Percentiles rank a stretch among this genome's conserved stretches.
These are phyloP conservation scores for Corythaixoides concolor DNA, from an alignment of 2,113 vertebrate species.

Conservation along the genomic window DNA sequence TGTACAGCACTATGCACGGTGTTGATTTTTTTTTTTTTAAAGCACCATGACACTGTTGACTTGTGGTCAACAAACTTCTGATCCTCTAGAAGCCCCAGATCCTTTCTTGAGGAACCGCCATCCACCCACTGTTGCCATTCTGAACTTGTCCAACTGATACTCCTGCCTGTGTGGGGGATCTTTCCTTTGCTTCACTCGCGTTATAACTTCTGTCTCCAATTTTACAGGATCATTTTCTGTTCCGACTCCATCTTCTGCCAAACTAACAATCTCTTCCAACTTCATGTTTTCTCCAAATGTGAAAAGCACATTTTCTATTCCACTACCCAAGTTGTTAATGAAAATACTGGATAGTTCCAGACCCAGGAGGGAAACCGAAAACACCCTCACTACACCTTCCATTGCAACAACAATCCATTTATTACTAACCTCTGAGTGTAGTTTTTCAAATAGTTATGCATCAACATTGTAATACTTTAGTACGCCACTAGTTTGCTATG, in stretches of 20 bases:
- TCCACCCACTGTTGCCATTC: neutral
- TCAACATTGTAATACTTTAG: neutral
- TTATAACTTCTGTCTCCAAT: neutral
- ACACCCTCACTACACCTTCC: neutral
- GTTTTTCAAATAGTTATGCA: neutral
- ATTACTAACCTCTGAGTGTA: neutral
- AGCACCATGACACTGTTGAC: neutral
- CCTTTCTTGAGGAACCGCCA: neutral
- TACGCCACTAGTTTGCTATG: neutral
- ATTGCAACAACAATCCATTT: neutral
- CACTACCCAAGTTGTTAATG: neutral
- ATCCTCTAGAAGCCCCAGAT: neutral
- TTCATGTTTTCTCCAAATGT: neutral
- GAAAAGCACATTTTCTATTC: neutral
- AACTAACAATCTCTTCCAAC: neutral
- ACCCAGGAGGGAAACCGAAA: neutral
- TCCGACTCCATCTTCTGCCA: constrained; percentile 1
- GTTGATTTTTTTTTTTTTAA: neutral
- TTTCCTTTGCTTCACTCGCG: neutral
- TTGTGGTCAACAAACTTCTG: neutral
- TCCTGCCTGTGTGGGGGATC: neutral
- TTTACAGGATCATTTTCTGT: neutral
- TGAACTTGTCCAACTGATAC: neutral
- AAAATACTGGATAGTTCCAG: neutral
- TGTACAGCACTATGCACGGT: neutral